Evolutionary conservation across 2,888 invertebrate genomes (phyloP), one percentile per base, ranked within the genome.

Genomic region (Trichopoda pennipes): DNA sequence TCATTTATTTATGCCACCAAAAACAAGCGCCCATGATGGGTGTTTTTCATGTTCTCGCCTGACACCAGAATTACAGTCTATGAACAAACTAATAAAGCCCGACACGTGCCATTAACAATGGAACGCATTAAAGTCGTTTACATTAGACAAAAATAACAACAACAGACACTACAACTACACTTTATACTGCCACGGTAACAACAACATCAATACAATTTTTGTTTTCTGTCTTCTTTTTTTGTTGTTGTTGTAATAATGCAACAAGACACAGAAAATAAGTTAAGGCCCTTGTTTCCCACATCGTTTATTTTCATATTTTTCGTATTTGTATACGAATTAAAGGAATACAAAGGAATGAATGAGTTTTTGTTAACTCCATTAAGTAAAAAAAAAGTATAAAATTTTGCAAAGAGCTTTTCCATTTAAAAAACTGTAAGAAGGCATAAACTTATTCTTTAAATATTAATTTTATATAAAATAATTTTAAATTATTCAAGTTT

Each of bases 61-160:
- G 84, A 72, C 61, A 74, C 68, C 75, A 80, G 84, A 84, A 76
- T 82, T 76, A 72, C 85, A 85, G 82, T 76, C 84, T 88, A 88
- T 88, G 86, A 86, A 85, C 86, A 88, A 90, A 91, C 91, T 91
- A 91, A 91, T 91, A 91, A 91, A 90, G 91, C 88, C 86, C 87
- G 90, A 88, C 91, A 91, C 91, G 91, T 91, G 91, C 89, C 91
- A 86, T 89, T 87, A 89, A 91, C 91, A 91, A 91, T 91, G 90
- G 88, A 90, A 91, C 89, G 91, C 91, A 91, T 91, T 91, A 91
- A 90, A 91, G 90, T 90, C 90, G 90, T 91, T 91, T 91, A 91
- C 90, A 89, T 90, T 89, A 89, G 86, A 49, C 63, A 74, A 79
- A 51, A 70, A 44, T 63, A 81, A 58, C 56, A 68, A n/a, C 70